phyloP scores from a whole-genome alignment of 1,140 invertebrate species.

The Aphaenogaster ashmeadi region DNA sequence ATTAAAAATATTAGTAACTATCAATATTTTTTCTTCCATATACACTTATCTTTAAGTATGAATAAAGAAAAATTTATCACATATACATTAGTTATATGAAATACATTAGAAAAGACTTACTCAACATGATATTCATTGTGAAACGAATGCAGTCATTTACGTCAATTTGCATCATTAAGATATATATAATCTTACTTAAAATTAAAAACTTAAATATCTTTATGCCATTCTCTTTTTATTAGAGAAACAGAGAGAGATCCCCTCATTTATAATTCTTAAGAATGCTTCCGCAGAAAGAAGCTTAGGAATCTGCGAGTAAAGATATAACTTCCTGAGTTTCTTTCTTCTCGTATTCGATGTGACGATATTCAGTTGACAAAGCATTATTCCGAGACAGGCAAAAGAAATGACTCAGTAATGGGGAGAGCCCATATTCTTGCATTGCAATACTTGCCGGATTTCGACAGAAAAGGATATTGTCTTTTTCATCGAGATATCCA shows the following conservation, averaged over 20 bases:
- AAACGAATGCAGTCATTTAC: neutral
- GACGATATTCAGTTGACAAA: constrained; percentile 41
- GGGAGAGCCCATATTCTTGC: neutral
- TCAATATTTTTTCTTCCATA: neutral
- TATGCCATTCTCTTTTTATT: neutral
- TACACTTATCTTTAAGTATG: neutral
- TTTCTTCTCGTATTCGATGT: neutral
- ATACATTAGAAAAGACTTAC: neutral
- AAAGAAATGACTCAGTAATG: neutral
- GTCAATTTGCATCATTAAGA: neutral
- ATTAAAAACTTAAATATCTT: neutral
- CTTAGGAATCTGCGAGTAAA: constrained; percentile 14
- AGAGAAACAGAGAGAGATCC: neutral
- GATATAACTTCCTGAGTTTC: neutral
- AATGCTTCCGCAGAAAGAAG: neutral
- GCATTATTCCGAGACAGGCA: constrained; percentile 18
- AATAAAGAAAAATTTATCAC: neutral
- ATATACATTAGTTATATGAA: neutral
- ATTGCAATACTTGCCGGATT: constrained; percentile 16
- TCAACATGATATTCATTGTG: neutral
- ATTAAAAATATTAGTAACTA: neutral
- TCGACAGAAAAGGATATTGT: constrained; percentile 31
- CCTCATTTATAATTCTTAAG: neutral
- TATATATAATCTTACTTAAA: constrained; percentile 14
- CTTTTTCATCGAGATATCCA: constrained; percentile 42